Conservation (phyloP, 2,888 invertebrate genomes). For the Machimus rusticus region DNA sequence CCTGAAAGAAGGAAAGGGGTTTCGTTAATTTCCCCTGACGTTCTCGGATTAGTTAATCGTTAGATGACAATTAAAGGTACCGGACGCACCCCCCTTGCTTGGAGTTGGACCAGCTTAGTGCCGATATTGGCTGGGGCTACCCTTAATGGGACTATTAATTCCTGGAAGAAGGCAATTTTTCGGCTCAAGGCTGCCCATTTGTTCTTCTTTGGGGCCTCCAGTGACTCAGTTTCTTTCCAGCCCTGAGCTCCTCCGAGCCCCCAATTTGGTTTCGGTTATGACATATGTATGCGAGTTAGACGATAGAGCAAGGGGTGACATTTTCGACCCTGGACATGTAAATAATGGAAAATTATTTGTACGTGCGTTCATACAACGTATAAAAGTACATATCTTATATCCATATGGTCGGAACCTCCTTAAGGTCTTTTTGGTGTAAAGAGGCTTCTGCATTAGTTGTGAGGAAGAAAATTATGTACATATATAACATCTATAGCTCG, state of each 20-base stretch:
- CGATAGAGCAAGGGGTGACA: neutral
- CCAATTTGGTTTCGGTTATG: neutral
- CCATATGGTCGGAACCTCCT: neutral
- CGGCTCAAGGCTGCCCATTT: neutral
- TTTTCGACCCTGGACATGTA: neutral
- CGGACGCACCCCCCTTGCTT: neutral
- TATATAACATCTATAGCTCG: neutral
- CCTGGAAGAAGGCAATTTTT: neutral
- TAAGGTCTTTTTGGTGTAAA: neutral
- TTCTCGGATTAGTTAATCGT: conserved; percentile 14
- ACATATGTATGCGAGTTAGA: neutral
- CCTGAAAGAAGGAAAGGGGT: neutral
- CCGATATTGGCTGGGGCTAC: neutral
- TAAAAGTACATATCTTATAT: neutral
- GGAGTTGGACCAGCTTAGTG: neutral
- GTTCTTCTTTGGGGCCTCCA: neutral
- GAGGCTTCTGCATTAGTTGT: neutral
- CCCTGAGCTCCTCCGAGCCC: neutral
- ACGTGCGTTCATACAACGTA: neutral
- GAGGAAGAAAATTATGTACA: neutral
- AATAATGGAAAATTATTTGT: neutral
- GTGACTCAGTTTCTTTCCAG: neutral
- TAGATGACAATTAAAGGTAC: conserved; percentile 15
- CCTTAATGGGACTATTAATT: neutral
- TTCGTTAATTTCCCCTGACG: conserved; percentile 23